Conservation (phyloP, 1,140 invertebrate genomes). For the Chelonus insularis region DNA sequence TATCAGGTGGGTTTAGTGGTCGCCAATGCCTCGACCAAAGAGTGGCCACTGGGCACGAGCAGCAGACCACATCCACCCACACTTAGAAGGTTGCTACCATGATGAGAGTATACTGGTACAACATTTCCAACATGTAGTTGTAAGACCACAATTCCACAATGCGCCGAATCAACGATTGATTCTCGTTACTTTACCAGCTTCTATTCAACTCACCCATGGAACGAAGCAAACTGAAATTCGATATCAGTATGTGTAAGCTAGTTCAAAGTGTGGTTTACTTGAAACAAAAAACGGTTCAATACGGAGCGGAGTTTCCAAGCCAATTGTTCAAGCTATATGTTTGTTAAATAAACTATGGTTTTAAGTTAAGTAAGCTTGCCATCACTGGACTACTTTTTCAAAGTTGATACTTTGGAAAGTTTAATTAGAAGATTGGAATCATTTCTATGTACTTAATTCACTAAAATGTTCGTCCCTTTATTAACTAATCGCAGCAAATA, state of each 20-base stretch:
- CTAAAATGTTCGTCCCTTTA: too few relatives aligned
- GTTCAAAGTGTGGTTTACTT: too few relatives aligned
- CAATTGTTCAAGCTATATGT: too few relatives aligned
- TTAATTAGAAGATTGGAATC: too few relatives aligned
- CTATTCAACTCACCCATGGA: background rate
- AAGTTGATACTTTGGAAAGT: too few relatives aligned
- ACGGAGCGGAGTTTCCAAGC: background rate
- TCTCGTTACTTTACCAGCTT: conserved; percentile 9
- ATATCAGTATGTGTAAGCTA: too few relatives aligned
- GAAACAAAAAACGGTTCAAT: background rate
- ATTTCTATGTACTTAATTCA: too few relatives aligned
- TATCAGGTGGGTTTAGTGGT: conserved; percentile 59
- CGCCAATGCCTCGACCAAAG: conserved; percentile 48
- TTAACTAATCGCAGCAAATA: too few relatives aligned
- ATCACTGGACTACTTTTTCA: too few relatives aligned
- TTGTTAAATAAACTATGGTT: too few relatives aligned
- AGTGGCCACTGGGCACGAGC: conserved; percentile 49
- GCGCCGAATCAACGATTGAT: conserved; percentile 4
- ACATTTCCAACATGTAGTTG: conserved; percentile 1
- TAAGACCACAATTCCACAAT: background rate
- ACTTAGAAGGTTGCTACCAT: conserved; percentile 22
- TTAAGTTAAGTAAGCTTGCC: too few relatives aligned
- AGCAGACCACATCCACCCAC: conserved; percentile 43
- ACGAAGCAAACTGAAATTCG: background rate
- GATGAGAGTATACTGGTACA: background rate